Conservation (phyloP, 2,113 vertebrate genomes). For the Noctilio leporinus region DNA sequence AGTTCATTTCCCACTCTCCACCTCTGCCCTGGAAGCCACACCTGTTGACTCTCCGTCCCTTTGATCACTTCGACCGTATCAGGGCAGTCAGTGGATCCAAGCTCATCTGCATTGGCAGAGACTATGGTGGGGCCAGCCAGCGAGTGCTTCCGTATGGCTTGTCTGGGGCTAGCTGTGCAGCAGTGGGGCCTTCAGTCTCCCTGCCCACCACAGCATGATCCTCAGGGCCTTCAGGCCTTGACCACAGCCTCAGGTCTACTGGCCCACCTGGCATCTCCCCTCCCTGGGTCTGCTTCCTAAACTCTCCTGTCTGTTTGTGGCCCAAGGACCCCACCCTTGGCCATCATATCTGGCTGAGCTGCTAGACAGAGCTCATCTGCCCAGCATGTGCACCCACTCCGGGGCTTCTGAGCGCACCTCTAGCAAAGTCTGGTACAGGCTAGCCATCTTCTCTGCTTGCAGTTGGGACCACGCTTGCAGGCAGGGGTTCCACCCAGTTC, state of each 20-base stretch:
- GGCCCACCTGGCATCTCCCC: neutral
- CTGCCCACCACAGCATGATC: neutral
- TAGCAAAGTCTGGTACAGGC: neutral
- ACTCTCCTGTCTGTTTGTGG: neutral
- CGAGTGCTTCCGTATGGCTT: conserved; percentile 68
- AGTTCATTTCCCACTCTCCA: neutral
- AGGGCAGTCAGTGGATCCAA: conserved; percentile 82
- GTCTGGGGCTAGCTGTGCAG: neutral
- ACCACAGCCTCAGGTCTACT: neutral
- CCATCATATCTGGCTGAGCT: neutral
- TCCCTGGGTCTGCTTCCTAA: neutral
- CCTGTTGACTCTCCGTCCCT: neutral
- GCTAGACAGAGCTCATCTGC: neutral
- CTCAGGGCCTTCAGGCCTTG: neutral
- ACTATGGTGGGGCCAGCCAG: conserved; percentile 85
- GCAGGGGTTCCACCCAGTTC: neutral
- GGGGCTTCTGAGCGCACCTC: neutral
- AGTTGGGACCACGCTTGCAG: neutral
- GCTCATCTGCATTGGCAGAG: conserved; percentile 87
- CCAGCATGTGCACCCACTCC: neutral
- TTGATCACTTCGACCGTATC: conserved; percentile 88
- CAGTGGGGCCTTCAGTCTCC: neutral
- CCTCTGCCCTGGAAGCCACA: neutral
- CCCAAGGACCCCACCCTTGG: neutral
- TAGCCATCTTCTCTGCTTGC: neutral